phyloP scores from a whole-genome alignment of 2,113 vertebrate genomes.

The Geococcyx californianus region DNA sequence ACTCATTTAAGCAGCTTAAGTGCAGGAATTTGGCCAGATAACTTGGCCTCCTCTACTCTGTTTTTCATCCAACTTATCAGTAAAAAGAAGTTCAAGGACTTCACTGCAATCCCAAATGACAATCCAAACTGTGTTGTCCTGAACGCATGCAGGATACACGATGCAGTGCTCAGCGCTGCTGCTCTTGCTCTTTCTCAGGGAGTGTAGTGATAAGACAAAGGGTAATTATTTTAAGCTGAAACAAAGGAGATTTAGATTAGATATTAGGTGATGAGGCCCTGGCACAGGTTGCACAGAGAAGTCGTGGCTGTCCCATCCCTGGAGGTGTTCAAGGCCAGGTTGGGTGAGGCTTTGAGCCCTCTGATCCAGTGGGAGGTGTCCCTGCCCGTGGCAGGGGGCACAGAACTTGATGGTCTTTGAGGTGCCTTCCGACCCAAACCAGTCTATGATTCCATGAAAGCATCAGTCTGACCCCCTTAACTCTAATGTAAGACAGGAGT shows the following conservation, averaged over 20 bases:
- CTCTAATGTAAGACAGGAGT: not conserved
- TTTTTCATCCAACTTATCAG: not conserved
- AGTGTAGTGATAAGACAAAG: too few relatives aligned
- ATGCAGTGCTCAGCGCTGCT: not conserved
- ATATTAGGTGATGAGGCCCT: too few relatives aligned
- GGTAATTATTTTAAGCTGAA: too few relatives aligned
- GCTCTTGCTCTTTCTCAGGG: not conserved
- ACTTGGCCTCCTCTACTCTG: not conserved
- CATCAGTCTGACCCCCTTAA: not conserved
- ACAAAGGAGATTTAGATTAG: too few relatives aligned
- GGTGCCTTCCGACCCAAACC: too few relatives aligned
- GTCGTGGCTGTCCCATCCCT: too few relatives aligned
- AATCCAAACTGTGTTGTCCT: accelerated
- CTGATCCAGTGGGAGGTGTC: too few relatives aligned
- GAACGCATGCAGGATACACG: not conserved
- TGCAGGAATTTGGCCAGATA: not conserved
- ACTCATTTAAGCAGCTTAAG: not conserved
- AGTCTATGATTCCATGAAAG: not conserved
- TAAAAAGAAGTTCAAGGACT: not conserved
- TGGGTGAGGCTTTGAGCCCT: too few relatives aligned
- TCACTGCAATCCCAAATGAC: not conserved
- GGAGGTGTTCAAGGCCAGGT: too few relatives aligned
- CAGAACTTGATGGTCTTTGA: too few relatives aligned
- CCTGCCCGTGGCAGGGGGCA: too few relatives aligned
- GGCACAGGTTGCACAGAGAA: too few relatives aligned